Conservation (phyloP, 2,797 vertebrate genomes). For the Synanceia verrucosa region DNA sequence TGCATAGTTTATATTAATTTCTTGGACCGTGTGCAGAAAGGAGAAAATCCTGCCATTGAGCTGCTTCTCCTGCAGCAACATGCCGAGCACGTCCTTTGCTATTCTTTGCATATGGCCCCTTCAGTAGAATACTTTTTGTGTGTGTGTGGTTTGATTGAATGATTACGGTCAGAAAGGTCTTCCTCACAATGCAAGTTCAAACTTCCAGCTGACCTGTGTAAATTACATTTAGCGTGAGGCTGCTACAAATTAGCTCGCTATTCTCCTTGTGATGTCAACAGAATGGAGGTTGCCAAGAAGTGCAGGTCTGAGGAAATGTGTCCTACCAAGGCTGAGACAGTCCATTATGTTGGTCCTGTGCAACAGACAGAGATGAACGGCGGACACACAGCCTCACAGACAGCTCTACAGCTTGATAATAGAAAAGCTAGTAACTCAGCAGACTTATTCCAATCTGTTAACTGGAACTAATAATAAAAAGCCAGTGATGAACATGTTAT, state of each 20-base stretch:
- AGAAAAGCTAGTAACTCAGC: constrained; percentile 22
- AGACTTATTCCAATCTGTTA: neutral
- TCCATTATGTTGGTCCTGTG: constrained; percentile 64
- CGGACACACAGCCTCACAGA: constrained; percentile 11
- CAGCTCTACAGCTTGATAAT: constrained; percentile 35
- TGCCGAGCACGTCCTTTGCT: constrained; percentile 45
- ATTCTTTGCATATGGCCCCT: constrained; percentile 63
- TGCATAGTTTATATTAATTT: neutral
- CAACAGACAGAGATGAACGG: constrained; percentile 31
- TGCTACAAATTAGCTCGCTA: constrained; percentile 68
- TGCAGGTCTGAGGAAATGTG: constrained; percentile 59
- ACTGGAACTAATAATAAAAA: neutral
- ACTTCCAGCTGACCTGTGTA: constrained; percentile 67
- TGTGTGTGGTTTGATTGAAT: constrained; percentile 66
- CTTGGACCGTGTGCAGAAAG: constrained; percentile 1
- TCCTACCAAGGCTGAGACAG: constrained; percentile 55
- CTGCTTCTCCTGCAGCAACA: constrained; percentile 19
- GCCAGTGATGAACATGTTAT: constrained; percentile 12
- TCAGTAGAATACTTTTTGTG: constrained; percentile 40
- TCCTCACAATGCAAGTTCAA: constrained; percentile 70
- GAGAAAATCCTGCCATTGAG: constrained; percentile 7
- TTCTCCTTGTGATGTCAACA: constrained; percentile 75
- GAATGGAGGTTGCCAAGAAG: constrained; percentile 68
- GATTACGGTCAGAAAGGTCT: constrained; percentile 69
- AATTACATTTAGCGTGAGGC: constrained; percentile 74